A percentile compares a stretch with the other conserved stretches of the same genome.
phyloP scores from a whole-genome alignment of 2,113 vertebrate genomes.

The Todiramphus chloris region DNA sequence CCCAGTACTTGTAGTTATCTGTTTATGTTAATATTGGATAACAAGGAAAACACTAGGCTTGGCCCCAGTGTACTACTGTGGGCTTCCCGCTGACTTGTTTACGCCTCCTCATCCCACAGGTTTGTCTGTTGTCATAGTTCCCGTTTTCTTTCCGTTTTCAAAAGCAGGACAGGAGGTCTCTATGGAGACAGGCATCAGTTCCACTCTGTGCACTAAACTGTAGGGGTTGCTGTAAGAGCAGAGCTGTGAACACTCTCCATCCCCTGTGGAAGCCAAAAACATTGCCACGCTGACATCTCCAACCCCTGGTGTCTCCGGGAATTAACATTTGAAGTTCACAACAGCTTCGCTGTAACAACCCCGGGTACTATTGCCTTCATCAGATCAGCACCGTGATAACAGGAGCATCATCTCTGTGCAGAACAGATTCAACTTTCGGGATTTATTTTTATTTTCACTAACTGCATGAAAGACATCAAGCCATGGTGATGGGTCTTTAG shows the following conservation, averaged over 20 bases:
- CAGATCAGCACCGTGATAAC: background rate
- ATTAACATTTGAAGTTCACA: background rate
- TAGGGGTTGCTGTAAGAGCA: slow-evolving; percentile 62
- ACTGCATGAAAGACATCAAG: background rate
- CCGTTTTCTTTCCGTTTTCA: background rate
- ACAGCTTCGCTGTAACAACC: background rate
- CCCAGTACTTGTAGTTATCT: background rate
- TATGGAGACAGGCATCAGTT: slow-evolving; percentile 63
- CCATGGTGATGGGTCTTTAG: background rate
- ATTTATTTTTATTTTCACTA: background rate
- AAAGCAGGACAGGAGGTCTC: slow-evolving; percentile 59
- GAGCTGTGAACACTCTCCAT: background rate
- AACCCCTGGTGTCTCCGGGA: background rate
- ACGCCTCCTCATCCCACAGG: slow-evolving; percentile 33
- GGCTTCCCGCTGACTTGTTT: slow-evolving; percentile 49
- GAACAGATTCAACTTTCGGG: background rate
- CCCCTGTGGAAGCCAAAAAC: background rate
- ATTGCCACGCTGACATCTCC: background rate
- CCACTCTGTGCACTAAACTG: slow-evolving; percentile 18
- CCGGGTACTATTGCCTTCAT: background rate
- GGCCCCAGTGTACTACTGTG: background rate
- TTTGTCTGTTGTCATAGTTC: slow-evolving; percentile 61
- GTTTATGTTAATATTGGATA: slow-evolving; percentile 24
- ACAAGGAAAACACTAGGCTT: slow-evolving; percentile 12
- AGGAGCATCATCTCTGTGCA: background rate